A percentile compares a stretch with the other conserved stretches of the same genome.
Evolutionary conservation across 2,113 vertebrate genomes (phyloP).

Genomic region (Spilogale gracilis): DNA sequence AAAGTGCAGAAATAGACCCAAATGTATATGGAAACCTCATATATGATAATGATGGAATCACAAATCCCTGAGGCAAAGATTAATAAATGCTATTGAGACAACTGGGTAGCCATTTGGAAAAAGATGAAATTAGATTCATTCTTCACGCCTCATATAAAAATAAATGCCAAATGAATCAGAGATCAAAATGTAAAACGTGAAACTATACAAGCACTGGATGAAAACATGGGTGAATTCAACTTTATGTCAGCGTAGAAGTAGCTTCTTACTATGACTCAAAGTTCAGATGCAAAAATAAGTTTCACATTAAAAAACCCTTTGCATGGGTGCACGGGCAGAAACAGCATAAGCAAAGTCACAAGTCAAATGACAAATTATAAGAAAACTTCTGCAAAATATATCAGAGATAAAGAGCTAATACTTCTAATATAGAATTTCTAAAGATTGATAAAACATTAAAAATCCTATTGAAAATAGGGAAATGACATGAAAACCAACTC

Average conservation of each 20-base stretch:
- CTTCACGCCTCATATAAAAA: background rate
- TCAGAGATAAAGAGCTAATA: background rate
- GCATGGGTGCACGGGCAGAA: background rate
- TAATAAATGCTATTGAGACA: slow-evolving; percentile 26
- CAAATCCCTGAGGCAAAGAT: background rate
- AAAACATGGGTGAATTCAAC: background rate
- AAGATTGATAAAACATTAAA: background rate
- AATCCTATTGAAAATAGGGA: background rate
- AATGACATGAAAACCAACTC: background rate
- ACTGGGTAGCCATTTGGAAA: slow-evolving; percentile 3
- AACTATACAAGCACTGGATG: background rate
- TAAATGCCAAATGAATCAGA: background rate
- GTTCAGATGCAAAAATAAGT: background rate
- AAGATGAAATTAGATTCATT: slow-evolving; percentile 41
- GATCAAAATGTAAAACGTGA: background rate
- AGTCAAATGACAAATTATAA: background rate
- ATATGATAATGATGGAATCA: background rate
- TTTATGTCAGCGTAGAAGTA: background rate
- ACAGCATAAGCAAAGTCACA: background rate
- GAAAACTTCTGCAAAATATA: background rate
- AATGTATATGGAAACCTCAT: background rate
- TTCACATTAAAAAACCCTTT: background rate
- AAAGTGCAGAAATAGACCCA: background rate
- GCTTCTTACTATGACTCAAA: background rate
- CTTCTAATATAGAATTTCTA: background rate